Conservation (phyloP, 2,888 invertebrate genomes). For the Smittia aterrima region DNA sequence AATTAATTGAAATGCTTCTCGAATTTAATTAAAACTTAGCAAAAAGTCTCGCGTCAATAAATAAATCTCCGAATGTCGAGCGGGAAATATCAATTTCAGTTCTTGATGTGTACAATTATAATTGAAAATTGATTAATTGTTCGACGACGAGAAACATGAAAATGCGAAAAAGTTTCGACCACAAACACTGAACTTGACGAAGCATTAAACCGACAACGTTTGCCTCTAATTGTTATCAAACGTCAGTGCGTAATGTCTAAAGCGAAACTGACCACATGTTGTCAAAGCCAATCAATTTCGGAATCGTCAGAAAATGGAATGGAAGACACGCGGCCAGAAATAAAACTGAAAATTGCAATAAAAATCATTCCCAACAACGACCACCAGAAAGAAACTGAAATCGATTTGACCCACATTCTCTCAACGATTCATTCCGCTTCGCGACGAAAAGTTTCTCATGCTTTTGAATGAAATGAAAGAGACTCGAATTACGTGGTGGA, state of each 20-base stretch:
- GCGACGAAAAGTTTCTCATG: neutral
- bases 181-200: neutral
- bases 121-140: slow-evolving; percentile 8
- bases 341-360: neutral
- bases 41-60: neutral
- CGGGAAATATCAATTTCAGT: neutral
- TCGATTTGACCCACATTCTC: neutral
- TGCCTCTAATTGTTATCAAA: neutral
- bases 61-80: slow-evolving; percentile 5
- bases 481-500: neutral
- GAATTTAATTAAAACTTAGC: neutral
- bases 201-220: neutral
- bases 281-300: neutral
- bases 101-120: neutral
- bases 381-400: neutral
- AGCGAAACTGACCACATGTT: neutral
- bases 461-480: neutral
- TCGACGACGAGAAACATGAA: slow-evolving; percentile 5
- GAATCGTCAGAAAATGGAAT: neutral
- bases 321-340: neutral
- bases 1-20: neutral
- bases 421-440: neutral
- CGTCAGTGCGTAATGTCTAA: too few relatives aligned
- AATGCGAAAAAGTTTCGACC: neutral
- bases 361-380: neutral